Evolutionary conservation across 1,140 invertebrate species (phyloP).

Genomic region (Belonocnema kinseyi): DNA sequence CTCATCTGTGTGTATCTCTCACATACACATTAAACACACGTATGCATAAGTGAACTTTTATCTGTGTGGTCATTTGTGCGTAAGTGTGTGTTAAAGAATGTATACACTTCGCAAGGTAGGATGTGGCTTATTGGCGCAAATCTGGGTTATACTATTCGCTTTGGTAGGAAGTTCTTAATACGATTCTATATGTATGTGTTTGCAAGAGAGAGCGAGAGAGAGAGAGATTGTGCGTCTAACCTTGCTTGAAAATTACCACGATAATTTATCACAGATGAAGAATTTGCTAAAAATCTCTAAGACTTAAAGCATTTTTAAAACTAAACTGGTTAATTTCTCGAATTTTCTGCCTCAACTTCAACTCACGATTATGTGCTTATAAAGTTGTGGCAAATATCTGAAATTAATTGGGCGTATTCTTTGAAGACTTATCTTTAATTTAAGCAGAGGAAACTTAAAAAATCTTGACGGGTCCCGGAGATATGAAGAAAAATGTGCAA

Average conservation of each 20-base stretch:
- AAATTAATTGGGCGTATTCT: too few species aligned
- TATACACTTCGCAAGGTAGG: slow-evolving; percentile 59
- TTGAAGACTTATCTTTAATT: too few species aligned
- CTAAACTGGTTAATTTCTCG: too few species aligned
- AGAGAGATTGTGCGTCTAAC: background rate
- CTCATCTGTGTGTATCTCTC: slow-evolving; percentile 48
- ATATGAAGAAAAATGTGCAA: too few species aligned
- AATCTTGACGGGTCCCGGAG: too few species aligned
- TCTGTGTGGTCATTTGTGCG: slow-evolving; percentile 39
- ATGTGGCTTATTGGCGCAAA: slow-evolving; percentile 72
- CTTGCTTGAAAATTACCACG: slow-evolving; percentile 8
- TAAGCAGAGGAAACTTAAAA: too few species aligned
- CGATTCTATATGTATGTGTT: slow-evolving; percentile 8
- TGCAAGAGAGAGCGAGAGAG: too few species aligned
- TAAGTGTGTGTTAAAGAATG: slow-evolving; percentile 36
- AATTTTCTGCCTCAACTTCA: too few species aligned
- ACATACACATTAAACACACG: background rate
- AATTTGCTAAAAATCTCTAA: too few species aligned
- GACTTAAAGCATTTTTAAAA: too few species aligned
- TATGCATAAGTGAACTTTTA: slow-evolving; percentile 33
- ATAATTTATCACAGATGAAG: background rate
- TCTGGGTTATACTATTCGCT: slow-evolving; percentile 71
- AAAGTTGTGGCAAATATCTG: too few species aligned
- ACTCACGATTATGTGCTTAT: too few species aligned
- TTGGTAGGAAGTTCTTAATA: slow-evolving; percentile 46